phyloP scores from a whole-genome alignment of 2,888 invertebrate genomes.

The Mythimna vitellina region DNA sequence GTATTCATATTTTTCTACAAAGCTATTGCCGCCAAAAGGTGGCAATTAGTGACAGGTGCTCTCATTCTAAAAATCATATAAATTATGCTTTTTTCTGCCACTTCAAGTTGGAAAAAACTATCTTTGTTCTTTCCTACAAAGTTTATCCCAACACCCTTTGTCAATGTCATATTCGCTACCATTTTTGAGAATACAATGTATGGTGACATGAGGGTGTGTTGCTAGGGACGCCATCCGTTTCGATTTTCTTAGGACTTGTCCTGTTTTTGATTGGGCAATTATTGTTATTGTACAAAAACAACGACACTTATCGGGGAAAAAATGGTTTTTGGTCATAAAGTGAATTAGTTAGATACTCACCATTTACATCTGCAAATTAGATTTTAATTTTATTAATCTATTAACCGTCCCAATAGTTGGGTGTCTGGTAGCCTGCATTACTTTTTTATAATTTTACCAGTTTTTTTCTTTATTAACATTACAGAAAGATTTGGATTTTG shows the following conservation, averaged over 20 bases:
- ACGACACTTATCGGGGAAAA: neutral
- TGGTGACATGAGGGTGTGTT: slow-evolving; percentile 85
- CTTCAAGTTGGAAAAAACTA: slow-evolving; percentile 69
- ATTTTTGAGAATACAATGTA: slow-evolving; percentile 83
- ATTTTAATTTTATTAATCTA: no score
- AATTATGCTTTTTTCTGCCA: slow-evolving; percentile 80
- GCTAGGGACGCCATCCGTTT: slow-evolving; percentile 46
- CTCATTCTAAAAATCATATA: slow-evolving; percentile 81
- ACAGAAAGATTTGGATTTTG: no score
- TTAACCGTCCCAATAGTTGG: no score
- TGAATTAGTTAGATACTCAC: neutral
- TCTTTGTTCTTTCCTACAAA: slow-evolving; percentile 77
- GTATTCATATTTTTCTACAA: slow-evolving; percentile 75
- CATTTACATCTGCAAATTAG: no score
- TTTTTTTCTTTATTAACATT: no score
- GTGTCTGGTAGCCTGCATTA: no score
- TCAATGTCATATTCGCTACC: slow-evolving; percentile 87
- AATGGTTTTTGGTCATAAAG: neutral
- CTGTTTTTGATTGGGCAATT: neutral
- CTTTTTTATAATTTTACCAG: no score
- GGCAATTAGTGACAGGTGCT: slow-evolving; percentile 90
- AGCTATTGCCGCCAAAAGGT: slow-evolving; percentile 86
- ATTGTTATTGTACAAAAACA: no score
- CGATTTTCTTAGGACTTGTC: slow-evolving; percentile 1
- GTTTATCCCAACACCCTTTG: slow-evolving; percentile 88